Evolutionary conservation across 2,113 vertebrate species (phyloP).

Genomic region (Cynoglossus semilaevis): DNA sequence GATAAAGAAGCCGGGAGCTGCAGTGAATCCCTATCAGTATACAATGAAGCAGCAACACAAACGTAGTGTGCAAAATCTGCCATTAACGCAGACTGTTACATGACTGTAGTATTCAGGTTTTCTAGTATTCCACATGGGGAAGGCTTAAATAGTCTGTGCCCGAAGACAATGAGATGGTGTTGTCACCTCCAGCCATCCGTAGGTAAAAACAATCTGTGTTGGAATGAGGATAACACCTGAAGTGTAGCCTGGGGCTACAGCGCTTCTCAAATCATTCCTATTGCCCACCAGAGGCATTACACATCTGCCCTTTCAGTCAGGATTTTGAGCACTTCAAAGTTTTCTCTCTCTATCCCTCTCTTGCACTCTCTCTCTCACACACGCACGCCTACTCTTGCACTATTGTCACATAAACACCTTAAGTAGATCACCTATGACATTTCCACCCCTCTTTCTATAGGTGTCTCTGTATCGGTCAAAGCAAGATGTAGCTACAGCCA

Average conservation of each 20-base stretch:
- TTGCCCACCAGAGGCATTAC: slow-evolving; percentile 54
- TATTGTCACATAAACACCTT: no score
- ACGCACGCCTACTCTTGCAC: no score
- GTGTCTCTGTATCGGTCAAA: no score
- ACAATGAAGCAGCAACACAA: no score
- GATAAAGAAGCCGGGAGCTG: no score
- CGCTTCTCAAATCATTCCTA: slow-evolving; percentile 31
- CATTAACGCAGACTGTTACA: background rate
- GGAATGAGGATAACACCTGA: slow-evolving; percentile 48
- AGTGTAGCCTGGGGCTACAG: slow-evolving; percentile 54
- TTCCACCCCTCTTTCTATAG: no score
- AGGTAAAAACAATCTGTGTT: slow-evolving; percentile 31
- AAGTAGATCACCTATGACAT: no score
- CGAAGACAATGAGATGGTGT: slow-evolving; percentile 23
- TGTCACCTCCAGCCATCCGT: slow-evolving; percentile 37
- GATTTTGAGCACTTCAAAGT: slow-evolving; percentile 40
- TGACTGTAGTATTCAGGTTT: background rate
- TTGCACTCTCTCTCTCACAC: no score
- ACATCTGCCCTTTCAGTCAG: slow-evolving; percentile 52
- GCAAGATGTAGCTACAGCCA: no score
- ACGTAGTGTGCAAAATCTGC: no score
- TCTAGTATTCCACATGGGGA: background rate
- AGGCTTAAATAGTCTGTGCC: background rate
- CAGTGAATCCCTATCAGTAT: no score
- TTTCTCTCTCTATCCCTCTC: no score